These are phyloP conservation scores for Acrocephalus kingi DNA, from an alignment of 2,113 vertebrate genomes.

Conservation along the genomic window DNA sequence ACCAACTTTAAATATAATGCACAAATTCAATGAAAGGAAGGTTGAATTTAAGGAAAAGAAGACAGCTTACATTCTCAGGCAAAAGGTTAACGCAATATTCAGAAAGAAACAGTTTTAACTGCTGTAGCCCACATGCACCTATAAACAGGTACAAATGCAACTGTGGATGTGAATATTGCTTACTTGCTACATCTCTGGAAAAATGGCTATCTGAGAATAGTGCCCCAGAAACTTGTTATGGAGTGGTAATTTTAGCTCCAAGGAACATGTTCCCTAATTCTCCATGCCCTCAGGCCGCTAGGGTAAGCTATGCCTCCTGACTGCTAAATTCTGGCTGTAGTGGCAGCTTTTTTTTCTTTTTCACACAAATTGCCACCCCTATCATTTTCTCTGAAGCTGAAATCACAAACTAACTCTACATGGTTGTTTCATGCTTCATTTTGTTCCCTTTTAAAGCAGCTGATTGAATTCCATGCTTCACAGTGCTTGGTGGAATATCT, in stretches of 20 bases:
- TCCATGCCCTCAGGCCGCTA: not conserved
- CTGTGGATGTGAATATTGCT: not conserved
- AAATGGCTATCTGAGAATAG: not conserved
- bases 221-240: not conserved
- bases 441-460: not conserved
- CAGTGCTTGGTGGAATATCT: not conserved
- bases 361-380: not conserved
- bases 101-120: not conserved
- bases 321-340: not conserved
- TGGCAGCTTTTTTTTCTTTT: not conserved
- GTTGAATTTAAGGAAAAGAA: not conserved
- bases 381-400: not conserved
- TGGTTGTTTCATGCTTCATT: conserved; percentile 12
- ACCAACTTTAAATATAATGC: not conserved
- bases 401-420: not conserved
- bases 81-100: conserved; percentile 5
- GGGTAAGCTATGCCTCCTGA: not conserved
- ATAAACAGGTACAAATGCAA: not conserved
- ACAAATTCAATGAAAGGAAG: conserved; percentile 23
- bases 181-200: not conserved
- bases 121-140: not conserved
- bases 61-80: not conserved
- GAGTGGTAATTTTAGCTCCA: not conserved
- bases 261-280: not conserved
- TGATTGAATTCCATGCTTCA: not conserved